These are phyloP conservation scores for Eupithecia subumbrata DNA, from an alignment of 2,888 invertebrate species.

Conservation along the genomic window DNA sequence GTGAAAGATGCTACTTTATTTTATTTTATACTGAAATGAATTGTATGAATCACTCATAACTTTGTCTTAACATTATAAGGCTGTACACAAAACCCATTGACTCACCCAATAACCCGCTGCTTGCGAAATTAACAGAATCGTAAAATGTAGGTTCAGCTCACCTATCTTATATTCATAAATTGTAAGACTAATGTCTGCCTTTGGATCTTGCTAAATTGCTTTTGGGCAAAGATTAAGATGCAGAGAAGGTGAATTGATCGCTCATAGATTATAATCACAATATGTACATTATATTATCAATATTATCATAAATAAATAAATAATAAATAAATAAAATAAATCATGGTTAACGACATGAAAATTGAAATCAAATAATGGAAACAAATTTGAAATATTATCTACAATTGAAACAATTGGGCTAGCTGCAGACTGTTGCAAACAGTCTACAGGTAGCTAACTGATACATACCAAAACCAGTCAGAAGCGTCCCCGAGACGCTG, in stretches of 20 bases:
- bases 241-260: not conserved
- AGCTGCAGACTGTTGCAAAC: too few species aligned
- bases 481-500: too few species aligned
- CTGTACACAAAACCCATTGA: conserved; percentile 11
- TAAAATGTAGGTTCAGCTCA: conserved; percentile 35
- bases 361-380: too few species aligned
- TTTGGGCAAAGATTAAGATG: conserved; percentile 20
- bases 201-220: conserved; percentile 25
- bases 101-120: conserved; percentile 21
- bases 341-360: too few species aligned
- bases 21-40: not conserved
- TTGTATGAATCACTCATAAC: not conserved
- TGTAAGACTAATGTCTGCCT: conserved; percentile 34
- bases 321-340: too few species aligned
- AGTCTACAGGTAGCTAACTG: too few species aligned
- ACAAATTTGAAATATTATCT: too few species aligned
- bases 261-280: not conserved
- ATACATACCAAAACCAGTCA: too few species aligned
- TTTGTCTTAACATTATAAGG: not conserved
- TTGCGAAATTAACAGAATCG: conserved; percentile 37
- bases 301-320: too few species aligned
- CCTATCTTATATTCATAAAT: conserved; percentile 42
- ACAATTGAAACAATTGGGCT: too few species aligned
- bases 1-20: not conserved
- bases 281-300: not conserved